Evolutionary conservation across 2,113 vertebrate genomes (phyloP), one percentile per base, ranked within the genome.

Genomic region (Scomber japonicus): DNA sequence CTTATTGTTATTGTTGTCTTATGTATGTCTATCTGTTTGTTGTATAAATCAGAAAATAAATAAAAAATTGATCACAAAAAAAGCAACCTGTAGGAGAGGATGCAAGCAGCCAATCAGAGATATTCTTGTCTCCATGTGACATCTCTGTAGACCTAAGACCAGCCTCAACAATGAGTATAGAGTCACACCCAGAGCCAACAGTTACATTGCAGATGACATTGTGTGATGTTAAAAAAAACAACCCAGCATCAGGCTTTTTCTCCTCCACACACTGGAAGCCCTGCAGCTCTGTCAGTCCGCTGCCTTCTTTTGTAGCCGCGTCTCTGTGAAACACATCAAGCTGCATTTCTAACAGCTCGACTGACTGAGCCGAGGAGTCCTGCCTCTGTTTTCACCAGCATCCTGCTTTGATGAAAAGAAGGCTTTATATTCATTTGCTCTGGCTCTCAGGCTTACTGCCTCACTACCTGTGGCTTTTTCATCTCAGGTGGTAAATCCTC

Each of bases 401-500:
- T 9, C 12, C 40, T 0, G 65, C 73, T 78, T 17, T 46, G 24
- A 83, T 57, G 35, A 67, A 66, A 62, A 44, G 27, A 48, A 48
- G 61, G 45, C 46, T 72, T 68, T 75, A 11, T 19, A 21, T 54
- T 53, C 3, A 14, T 57, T 56, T 79, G 19, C 49, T 61, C 16
- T 16, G 24, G 24, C 53, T 74, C 15, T 19, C 27, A 4, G 68
- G 53, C 44, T 77, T n/a, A 51, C 35, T 8, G 24, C 46, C 27
- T 64, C 59, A 0, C 19, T 62, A 82, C 68, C 68, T 80, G 53
- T 64, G 53, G 55, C 40, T 67, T 72, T 72, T 56, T 50, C 44
- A 44, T 81, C 64, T 71, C 60, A 51, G 66, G 49, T 51, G 55
- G 17, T 75, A 48, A 75, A 66, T 84, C 73, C 68, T 51, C 5